phyloP scores from a whole-genome alignment of 2,113 vertebrate species.

The Hipposideros armiger region DNA sequence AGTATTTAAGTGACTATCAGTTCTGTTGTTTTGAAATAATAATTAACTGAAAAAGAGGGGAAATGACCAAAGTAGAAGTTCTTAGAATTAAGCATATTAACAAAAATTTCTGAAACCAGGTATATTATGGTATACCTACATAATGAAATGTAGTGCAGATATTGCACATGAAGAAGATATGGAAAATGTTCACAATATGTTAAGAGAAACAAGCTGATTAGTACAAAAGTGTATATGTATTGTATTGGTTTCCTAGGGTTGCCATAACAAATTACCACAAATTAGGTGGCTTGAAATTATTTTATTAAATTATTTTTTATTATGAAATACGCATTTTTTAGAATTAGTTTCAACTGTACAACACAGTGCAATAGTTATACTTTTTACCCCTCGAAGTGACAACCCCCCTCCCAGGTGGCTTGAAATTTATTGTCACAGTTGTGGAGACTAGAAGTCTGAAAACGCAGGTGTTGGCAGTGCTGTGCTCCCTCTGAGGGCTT shows the following conservation, averaged over 20 bases:
- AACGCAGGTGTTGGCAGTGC: neutral
- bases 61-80: neutral
- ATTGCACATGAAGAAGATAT: neutral
- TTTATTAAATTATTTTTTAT: no score
- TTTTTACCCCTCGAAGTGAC: no score
- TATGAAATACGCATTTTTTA: no score
- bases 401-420: neutral
- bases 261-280: neutral
- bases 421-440: neutral
- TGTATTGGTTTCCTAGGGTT: neutral
- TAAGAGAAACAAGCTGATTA: neutral
- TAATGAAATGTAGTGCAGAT: neutral
- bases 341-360: no score
- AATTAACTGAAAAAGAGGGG: neutral
- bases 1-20: neutral
- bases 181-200: neutral
- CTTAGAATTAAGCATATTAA: neutral
- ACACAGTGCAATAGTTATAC: no score
- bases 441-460: neutral
- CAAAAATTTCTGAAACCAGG: neutral
- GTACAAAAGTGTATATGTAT: neutral
- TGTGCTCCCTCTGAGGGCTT: neutral
- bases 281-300: neutral
- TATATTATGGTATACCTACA: neutral
- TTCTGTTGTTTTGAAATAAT: constrained; percentile 32